These are phyloP conservation scores for Pachycephala philippinensis DNA, from an alignment of 2,113 vertebrate genomes.

Conservation along the genomic window DNA sequence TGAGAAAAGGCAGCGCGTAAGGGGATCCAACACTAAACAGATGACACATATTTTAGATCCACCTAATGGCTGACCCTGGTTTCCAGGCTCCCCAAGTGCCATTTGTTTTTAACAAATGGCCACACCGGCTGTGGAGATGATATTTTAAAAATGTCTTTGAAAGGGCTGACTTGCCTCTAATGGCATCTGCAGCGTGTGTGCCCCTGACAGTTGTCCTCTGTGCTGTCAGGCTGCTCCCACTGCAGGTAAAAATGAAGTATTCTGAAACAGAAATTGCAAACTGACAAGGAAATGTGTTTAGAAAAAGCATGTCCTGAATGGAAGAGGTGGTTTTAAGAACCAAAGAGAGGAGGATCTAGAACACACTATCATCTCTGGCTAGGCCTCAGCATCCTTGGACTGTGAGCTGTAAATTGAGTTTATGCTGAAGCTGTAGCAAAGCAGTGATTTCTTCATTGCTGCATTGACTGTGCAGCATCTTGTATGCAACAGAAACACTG, in stretches of 20 bases:
- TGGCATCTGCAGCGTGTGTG: slow-evolving; percentile 23
- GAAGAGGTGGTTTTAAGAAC: background rate
- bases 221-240: background rate
- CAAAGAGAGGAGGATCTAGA: background rate
- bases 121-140: slow-evolving; percentile 2
- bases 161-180: background rate
- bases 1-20: background rate
- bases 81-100: slow-evolving; percentile 27
- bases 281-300: background rate
- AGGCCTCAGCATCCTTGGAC: background rate
- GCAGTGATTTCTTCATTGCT: background rate
- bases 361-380: background rate
- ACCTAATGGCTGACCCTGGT: slow-evolving; percentile 26
- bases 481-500: background rate
- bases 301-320: background rate
- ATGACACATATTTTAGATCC: slow-evolving; percentile 53
- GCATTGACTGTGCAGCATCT: background rate
- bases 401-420: background rate
- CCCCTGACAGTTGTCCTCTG: slow-evolving; percentile 27
- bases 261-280: background rate
- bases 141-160: slow-evolving; percentile 56
- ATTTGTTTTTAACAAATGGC: slow-evolving; percentile 66
- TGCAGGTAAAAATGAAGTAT: background rate
- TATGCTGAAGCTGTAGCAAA: background rate
- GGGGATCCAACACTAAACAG: slow-evolving; percentile 34